Conservation (phyloP, 2,888 invertebrate genomes). For the Drosophila paucipuncta region DNA sequence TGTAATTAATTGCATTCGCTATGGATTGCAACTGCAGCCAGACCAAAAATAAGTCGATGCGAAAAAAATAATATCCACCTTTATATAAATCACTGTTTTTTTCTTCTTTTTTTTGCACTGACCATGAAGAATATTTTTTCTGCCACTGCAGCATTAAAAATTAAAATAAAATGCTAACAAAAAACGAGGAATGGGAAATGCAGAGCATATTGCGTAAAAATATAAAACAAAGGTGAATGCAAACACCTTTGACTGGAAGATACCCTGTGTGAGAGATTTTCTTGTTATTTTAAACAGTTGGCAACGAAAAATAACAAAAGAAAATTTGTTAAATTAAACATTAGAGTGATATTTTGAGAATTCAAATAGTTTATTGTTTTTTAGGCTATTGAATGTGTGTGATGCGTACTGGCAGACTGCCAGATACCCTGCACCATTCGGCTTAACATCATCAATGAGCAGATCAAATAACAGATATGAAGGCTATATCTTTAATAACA, state of each 20-base stretch:
- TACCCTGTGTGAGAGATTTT: neutral
- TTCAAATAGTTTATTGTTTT: neutral
- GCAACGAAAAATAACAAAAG: neutral
- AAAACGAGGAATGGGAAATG: slow-evolving; percentile 17
- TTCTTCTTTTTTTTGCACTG: slow-evolving; percentile 14
- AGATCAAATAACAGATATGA: neutral
- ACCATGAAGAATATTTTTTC: slow-evolving; percentile 52
- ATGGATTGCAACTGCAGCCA: slow-evolving; percentile 49
- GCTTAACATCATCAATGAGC: too few species aligned
- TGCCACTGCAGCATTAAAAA: slow-evolving; percentile 64
- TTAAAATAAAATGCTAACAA: slow-evolving; percentile 31
- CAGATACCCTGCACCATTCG: neutral
- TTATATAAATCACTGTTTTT: slow-evolving; percentile 43
- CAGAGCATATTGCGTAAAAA: slow-evolving; percentile 15
- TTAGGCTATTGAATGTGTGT: neutral
- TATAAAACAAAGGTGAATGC: slow-evolving; percentile 6
- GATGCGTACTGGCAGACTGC: fast-evolving
- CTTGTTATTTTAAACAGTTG: too few species aligned
- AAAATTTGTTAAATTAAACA: neutral
- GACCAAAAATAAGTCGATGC: slow-evolving; percentile 13
- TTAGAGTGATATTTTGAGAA: neutral
- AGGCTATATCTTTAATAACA: neutral
- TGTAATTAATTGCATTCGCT: slow-evolving; percentile 60
- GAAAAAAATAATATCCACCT: slow-evolving; percentile 18
- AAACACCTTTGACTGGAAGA: neutral